Base-by-base conservation (phyloP, 2,888 invertebrate species). In the Drosophila flavopinicola region DNA sequence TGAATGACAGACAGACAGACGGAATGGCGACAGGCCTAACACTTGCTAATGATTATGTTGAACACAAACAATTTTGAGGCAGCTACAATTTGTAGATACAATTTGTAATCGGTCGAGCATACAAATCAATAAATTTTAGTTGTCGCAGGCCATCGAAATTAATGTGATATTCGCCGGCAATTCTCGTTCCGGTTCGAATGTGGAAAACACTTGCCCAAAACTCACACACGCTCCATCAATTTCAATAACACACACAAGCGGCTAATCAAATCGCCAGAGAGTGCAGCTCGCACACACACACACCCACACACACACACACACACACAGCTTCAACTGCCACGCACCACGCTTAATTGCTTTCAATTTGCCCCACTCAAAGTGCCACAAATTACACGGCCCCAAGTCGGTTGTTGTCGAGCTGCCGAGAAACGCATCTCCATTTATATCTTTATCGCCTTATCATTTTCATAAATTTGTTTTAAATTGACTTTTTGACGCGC, bases 341-440 rank as follows among this genome's bases (percentile, higher is more conserved):
- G 53, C 63, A 66, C 73, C 75, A 37, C 66, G 65, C 56, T 75
- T 84, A 80, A 80, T 80, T 84, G 82, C 82, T 76, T 78, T 84
- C 70, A 80, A 84, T 84, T 73, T 74, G 57, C 54, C 52, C 47
- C 77, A 75, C 79, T 78, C 67, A 71, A 71, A 57, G 61, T 71
- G 76, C 78, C 75, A 79, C 77, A 84, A 84, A 77, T 75, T 72
- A 79, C 61, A 78, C 49, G 71, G 35, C 66, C 41, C 41, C 23
- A 15, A 61, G 45, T 27, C 27, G 20, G 37, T 39, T 49, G 45
- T 13, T 7, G 25, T 10, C 44, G 6, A 6, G 13, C 25, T 25
- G 5, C 20, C 13, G 13, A 33, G 13, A 15, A 29, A 39, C 47
- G 37, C 52, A 39, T 23, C 44, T 48, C 42, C 29, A 47, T 52